These are phyloP conservation scores for Aradophagus sp. DNA, from an alignment of 1,140 invertebrate genomes.

Conservation along the genomic window DNA sequence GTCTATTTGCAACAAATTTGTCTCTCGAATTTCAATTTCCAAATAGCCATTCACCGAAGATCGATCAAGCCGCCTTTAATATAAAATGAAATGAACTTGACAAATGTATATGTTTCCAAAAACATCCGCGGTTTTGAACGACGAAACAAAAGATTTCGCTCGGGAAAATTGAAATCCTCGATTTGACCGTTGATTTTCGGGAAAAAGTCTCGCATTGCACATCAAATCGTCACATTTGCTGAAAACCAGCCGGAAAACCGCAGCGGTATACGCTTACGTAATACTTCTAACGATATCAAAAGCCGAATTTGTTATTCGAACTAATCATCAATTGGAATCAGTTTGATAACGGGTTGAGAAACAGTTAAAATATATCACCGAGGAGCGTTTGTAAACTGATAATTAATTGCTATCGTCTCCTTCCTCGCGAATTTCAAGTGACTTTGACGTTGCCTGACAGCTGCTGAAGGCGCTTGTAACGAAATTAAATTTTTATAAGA, in stretches of 20 bases:
- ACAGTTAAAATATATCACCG: conserved; percentile 22
- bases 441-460: background rate
- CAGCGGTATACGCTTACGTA: conserved; percentile 34
- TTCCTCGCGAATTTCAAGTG: conserved; percentile 7
- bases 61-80: no score
- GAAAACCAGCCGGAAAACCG: conserved; percentile 50
- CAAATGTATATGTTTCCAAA: no score
- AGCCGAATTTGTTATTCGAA: conserved; percentile 43
- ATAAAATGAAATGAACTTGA: no score
- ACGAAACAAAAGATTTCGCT: no score
- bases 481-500: conserved; percentile 43
- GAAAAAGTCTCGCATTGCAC: conserved; percentile 27
- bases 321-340: conserved; percentile 44
- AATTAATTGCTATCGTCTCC: no score
- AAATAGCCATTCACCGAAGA: no score
- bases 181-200: no score
- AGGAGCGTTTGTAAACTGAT: conserved; percentile 23
- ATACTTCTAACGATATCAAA: conserved; percentile 23
- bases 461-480: conserved; percentile 17
- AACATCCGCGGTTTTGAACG: no score
- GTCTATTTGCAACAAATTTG: no score
- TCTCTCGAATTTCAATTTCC: no score
- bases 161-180: no score
- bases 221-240: conserved; percentile 47
- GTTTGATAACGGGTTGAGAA: conserved; percentile 2